Base-by-base conservation (phyloP, 2,888 invertebrate species). In the Branchipolynoe longqiensis region DNA sequence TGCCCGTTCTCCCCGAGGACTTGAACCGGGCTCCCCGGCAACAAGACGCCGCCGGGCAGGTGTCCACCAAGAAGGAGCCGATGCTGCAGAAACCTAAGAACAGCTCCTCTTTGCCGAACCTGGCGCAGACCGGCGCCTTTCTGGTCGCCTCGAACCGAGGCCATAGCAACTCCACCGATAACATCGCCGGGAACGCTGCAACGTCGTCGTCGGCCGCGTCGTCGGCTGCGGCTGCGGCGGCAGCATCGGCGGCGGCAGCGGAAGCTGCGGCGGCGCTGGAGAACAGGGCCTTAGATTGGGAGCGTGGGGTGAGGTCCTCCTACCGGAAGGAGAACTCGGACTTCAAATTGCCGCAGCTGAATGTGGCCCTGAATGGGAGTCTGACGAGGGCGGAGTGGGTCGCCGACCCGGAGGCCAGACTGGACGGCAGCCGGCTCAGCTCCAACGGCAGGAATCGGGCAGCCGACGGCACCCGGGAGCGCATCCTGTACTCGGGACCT, bases 401-500 rank as follows among this genome's bases (percentile, higher is more conserved):
- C 14, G 38, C 31, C 6, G 78, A 78, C 2, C 14, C 78, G 3
- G 78, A 78, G 54, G 3, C 41, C 25, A 41, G 54, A 33, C 12
- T 78, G 22, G 78, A 54, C 28, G 33, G 64, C 64, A 64, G 64
- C 33, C 33, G 69, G 38, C 69, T 69, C 38, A 69, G 69, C 69
- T 69, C 69, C 6, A 69, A 69, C 22, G 69, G 3, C 36, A 78
- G 48, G 31, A 41, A 12, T 14, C 25, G 54, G 14, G 48, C 12
- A 25, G 41, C 78, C 12, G 74, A 41, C 8, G 25, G 4, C 1
- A 33, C 18, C 6, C 14, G 41, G 14, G 78, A 78, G 14, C 41
- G 78, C 14, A 78, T 78, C 48, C 48, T 78, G 41, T 78, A 78
- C 48, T n/a, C n/a, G n/a, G n/a, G n/a, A n/a, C n/a, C n/a, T n/a